A percentile compares a stretch with the other conserved stretches of the same genome.
Conservation (phyloP, 2,113 vertebrate genomes). For the Eubucco bourcierii region DNA sequence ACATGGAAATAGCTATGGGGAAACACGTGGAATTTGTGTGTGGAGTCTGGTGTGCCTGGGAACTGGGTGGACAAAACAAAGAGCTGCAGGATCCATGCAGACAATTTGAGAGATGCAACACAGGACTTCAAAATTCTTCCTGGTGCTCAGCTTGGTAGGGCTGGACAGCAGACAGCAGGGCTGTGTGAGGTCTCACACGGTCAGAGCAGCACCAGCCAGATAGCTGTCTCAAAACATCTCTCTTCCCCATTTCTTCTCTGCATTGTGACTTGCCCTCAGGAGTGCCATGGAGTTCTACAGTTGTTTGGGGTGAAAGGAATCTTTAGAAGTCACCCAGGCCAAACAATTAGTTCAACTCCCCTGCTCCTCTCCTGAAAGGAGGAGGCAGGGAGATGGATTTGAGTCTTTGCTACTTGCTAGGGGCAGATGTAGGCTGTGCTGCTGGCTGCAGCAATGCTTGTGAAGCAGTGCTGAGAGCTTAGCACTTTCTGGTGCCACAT, state of each 20-base stretch:
- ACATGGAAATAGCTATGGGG: neutral
- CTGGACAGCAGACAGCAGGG: neutral
- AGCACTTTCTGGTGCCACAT: neutral
- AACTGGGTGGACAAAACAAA: neutral
- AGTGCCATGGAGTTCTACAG: neutral
- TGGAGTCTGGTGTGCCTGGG: neutral
- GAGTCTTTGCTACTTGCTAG: neutral
- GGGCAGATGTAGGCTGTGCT: neutral
- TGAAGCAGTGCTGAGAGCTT: neutral
- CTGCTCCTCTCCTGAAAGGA: neutral
- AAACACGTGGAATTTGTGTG: neutral
- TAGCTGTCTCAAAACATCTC: neutral
- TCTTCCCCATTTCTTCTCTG: neutral
- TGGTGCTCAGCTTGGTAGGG: neutral
- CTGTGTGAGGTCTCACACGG: rapidly evolving
- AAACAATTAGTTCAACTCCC: neutral
- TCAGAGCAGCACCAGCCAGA: neutral
- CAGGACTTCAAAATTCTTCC: neutral
- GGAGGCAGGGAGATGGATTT: neutral
- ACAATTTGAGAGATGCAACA: neutral
- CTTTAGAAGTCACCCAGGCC: neutral
- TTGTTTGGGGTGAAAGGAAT: neutral
- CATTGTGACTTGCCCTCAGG: neutral
- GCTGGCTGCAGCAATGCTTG: neutral
- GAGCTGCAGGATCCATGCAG: neutral